Evolutionary conservation across 2,888 invertebrate genomes (phyloP), one percentile per base, ranked within the genome.

Genomic region (Crioceris asparagi): DNA sequence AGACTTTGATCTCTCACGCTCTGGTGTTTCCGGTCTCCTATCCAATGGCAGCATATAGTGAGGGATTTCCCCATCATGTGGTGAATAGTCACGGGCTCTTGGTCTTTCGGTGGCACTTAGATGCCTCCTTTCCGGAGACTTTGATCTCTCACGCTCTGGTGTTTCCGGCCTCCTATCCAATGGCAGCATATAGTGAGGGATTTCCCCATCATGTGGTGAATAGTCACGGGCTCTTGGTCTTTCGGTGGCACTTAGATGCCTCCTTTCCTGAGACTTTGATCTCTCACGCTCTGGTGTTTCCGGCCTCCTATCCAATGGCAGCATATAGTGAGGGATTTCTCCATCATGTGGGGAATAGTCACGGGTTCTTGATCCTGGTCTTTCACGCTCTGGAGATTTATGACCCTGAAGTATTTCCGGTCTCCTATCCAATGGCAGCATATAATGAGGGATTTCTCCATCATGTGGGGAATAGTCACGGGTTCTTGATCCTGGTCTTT

Each of bases 11-110:
- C 25, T 25, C 12, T 12, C 11, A 25, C 25, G n/a, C 4, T 25
- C 25, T n/a, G 14, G 32, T 19, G 11, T 11, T 14, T 16, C 27
- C 15, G 10, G 17, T 5, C 17, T 30, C 21, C 39, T 35, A 14
- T 43, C 43, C 17, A 44, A 33, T 25, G 47, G 45, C 31, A 31
- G 25, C 41, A 44, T 42, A 15, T 46, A 44, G 30, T 41, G 39
- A 17, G 46, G 44, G 18, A 39, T 21, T 25, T 37, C 44, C 10
- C 17, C 18, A 27, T 29, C 17, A 17, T 39, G 32, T 14, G 39
- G 31, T 15, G 29, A n/a, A 35, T 10, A 3, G 29, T 29, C 16
- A 29, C 11, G 29, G 29, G 12, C 4, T 25, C n/a, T 10, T 29
- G 29, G 14, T 4, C 14, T 10, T 29, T 11, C 14, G 5, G 3